phyloP scores from a whole-genome alignment of 2,888 invertebrate species.

The Napeogenes inachia region DNA sequence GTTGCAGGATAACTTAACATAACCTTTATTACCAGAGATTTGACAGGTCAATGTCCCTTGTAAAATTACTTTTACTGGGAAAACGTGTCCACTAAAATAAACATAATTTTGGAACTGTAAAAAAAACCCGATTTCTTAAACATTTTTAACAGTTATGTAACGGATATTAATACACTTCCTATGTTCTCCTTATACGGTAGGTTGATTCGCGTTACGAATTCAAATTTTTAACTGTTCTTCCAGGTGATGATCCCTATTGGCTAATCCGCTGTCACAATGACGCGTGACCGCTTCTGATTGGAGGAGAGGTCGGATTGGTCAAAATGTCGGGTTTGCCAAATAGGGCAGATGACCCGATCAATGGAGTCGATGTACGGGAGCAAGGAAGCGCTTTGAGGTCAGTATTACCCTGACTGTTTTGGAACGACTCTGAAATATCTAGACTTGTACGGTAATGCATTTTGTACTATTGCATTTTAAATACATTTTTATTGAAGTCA shows the following conservation, averaged over 20 bases:
- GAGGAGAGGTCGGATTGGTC: constrained; percentile 49
- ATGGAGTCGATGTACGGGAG: constrained; percentile 70
- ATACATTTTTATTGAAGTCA: not conserved
- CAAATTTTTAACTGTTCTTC: constrained; percentile 36
- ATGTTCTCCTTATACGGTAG: constrained; percentile 40
- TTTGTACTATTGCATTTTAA: not conserved
- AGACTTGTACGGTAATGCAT: not conserved
- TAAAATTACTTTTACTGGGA: no score
- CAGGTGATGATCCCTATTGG: constrained; percentile 37
- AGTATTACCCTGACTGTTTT: constrained; percentile 33
- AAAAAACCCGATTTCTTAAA: not conserved
- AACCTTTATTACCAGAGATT: no score
- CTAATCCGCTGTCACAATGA: constrained; percentile 40
- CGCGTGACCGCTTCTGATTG: constrained; percentile 48
- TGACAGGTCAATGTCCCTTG: no score
- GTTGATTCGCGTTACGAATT: constrained; percentile 41
- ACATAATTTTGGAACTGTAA: no score
- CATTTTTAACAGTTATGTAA: constrained; percentile 48
- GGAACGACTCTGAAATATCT: constrained; percentile 8
- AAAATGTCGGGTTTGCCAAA: constrained; percentile 72
- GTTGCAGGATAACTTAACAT: no score
- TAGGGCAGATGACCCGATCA: constrained; percentile 62
- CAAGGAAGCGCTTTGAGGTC: constrained; percentile 71
- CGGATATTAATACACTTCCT: constrained; percentile 42
- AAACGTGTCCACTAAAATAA: no score